Conservation (phyloP, 2,113 vertebrate species). For the Chamaea fasciata region DNA sequence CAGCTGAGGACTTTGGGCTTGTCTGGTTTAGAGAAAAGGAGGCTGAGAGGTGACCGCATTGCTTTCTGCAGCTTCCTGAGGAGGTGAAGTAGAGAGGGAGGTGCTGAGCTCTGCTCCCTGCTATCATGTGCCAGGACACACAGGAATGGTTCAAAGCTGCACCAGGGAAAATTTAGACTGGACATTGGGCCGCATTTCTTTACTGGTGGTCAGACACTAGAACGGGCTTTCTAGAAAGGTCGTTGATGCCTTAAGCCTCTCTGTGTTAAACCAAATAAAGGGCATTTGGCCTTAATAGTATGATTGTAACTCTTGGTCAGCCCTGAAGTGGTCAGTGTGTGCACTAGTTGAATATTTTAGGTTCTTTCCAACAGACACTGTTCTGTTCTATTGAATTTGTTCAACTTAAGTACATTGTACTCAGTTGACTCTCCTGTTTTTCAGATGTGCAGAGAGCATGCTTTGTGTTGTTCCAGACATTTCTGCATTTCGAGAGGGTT, state of each 20-base stretch:
- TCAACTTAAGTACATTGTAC: neutral
- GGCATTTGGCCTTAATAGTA: neutral
- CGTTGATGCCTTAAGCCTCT: neutral
- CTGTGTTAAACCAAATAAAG: neutral
- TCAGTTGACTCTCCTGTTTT: neutral
- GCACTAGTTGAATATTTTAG: neutral
- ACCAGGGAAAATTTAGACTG: neutral
- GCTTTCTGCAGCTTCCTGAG: neutral
- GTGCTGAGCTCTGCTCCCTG: neutral
- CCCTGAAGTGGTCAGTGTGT: neutral
- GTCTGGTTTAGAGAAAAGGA: neutral
- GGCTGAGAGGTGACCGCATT: neutral
- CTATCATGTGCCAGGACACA: accelerated
- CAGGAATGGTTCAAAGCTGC: neutral
- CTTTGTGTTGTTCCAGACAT: conserved; percentile 98
- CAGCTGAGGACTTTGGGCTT: neutral
- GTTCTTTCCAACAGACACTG: neutral
- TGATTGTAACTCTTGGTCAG: neutral
- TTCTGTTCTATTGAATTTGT: neutral
- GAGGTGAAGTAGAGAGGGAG: neutral
- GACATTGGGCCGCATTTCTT: neutral
- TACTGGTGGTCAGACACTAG: neutral
- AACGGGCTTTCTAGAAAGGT: neutral
- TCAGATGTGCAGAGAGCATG: conserved; percentile 97
- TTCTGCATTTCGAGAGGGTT: conserved; percentile 98